Percentiles rank a stretch among this genome's conserved stretches.
Evolutionary conservation across 2,888 invertebrate genomes (phyloP).

Genomic region (Agrotis clavis): DNA sequence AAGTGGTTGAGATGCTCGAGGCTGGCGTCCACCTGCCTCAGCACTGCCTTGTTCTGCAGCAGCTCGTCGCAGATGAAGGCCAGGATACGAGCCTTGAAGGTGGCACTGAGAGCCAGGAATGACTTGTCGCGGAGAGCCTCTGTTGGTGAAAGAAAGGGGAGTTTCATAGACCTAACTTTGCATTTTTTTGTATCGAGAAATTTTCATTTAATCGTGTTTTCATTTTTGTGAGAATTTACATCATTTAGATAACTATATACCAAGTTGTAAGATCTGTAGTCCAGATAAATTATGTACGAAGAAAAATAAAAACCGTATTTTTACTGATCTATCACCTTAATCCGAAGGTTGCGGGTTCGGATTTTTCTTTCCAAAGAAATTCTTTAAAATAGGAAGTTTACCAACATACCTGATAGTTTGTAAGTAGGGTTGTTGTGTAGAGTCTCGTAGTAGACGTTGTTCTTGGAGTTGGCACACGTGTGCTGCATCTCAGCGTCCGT

Average conservation of each 20-base stretch:
- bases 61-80: conserved; percentile 98
- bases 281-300: too few species aligned
- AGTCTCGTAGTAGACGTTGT: conserved; percentile 95
- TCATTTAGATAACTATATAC: too few species aligned
- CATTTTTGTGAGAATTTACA: too few species aligned
- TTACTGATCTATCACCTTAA: too few species aligned
- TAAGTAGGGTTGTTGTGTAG: conserved; percentile 95
- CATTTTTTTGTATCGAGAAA: too few species aligned
- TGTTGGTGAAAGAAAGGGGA: conserved; percentile 49
- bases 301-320: too few species aligned
- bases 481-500: conserved; percentile 93
- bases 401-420: conserved; percentile 92
- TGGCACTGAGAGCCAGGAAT: conserved; percentile 96
- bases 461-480: conserved; percentile 93
- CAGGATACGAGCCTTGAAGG: conserved; percentile 96
- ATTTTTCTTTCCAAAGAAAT: too few species aligned
- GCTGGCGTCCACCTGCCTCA: conserved; percentile 96
- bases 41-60: conserved; percentile 97
- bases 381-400: too few species aligned
- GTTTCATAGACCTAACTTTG: not conserved
- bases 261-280: too few species aligned
- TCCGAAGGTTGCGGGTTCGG: too few species aligned
- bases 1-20: conserved; percentile 96
- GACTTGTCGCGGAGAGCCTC: conserved; percentile 95
- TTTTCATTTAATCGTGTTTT: too few species aligned